A percentile compares a stretch with the other conserved stretches of the same genome.
phyloP scores from a whole-genome alignment of 2,797 vertebrate genomes.

The Tokudaia muenninki region DNA sequence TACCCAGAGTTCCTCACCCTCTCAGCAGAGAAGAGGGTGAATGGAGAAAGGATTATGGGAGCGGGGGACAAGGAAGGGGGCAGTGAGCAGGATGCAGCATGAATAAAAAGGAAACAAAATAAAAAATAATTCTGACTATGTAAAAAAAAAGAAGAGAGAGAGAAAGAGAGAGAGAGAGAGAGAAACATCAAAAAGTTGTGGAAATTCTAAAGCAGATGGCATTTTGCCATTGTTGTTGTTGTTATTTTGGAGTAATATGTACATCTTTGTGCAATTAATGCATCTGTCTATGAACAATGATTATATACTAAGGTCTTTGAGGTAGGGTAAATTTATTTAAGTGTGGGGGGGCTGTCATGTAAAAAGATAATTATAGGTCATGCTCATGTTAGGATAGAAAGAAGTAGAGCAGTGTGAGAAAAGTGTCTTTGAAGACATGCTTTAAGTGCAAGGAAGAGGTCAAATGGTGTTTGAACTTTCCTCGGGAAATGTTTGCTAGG shows the following conservation, averaged over 20 bases:
- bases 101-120: not conserved
- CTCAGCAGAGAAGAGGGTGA: not conserved
- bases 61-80: not conserved
- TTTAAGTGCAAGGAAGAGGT: not conserved
- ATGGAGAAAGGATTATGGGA: not conserved
- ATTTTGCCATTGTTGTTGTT: not conserved
- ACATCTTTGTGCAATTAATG: not conserved
- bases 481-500: not conserved
- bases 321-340: constrained; percentile 18
- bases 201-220: not conserved
- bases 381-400: not conserved
- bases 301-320: not conserved
- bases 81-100: not conserved
- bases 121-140: not conserved
- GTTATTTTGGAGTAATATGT: not conserved
- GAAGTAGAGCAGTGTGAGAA: not conserved
- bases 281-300: not conserved
- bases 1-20: not conserved
- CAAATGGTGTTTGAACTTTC: not conserved
- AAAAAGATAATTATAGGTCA: constrained; percentile 3
- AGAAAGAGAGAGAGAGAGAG: no score
- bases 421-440: not conserved
- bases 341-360: not conserved
- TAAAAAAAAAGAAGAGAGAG: not conserved
- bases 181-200: not conserved